Evolutionary conservation across 2,113 vertebrate species (phyloP).

Genomic region (crab-eating macaque (Macaca fascicularis)): DNA sequence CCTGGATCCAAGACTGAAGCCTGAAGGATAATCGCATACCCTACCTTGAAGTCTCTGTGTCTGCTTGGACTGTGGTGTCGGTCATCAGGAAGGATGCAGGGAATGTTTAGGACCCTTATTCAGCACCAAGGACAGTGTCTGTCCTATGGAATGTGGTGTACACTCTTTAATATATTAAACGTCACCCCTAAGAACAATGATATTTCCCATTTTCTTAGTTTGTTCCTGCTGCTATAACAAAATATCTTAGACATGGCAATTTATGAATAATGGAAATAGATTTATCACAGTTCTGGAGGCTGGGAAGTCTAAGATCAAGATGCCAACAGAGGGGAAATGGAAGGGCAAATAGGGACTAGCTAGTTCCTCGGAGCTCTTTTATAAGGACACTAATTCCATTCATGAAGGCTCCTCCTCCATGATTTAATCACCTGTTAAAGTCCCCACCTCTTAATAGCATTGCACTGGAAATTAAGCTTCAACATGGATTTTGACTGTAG

Average conservation of each 20-base stretch:
- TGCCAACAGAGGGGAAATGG: background rate
- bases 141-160: background rate
- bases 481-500: background rate
- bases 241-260: background rate
- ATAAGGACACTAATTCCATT: background rate
- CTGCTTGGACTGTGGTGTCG: background rate
- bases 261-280: background rate
- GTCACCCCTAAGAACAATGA: background rate
- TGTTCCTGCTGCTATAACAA: background rate
- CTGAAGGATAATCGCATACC: background rate
- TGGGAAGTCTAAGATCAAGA: background rate
- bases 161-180: background rate
- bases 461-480: background rate
- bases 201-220: background rate
- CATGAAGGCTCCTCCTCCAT: background rate
- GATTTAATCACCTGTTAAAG: background rate
- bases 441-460: background rate
- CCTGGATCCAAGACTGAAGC: too few relatives aligned
- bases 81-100: background rate
- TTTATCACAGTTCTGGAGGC: background rate
- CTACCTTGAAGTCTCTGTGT: rapidly evolving
- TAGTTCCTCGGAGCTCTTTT: background rate
- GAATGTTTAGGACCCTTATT: background rate
- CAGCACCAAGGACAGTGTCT: background rate
- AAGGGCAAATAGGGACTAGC: background rate